phyloP scores from a whole-genome alignment of 2,888 invertebrate species.

The Anthophora plumipes region DNA sequence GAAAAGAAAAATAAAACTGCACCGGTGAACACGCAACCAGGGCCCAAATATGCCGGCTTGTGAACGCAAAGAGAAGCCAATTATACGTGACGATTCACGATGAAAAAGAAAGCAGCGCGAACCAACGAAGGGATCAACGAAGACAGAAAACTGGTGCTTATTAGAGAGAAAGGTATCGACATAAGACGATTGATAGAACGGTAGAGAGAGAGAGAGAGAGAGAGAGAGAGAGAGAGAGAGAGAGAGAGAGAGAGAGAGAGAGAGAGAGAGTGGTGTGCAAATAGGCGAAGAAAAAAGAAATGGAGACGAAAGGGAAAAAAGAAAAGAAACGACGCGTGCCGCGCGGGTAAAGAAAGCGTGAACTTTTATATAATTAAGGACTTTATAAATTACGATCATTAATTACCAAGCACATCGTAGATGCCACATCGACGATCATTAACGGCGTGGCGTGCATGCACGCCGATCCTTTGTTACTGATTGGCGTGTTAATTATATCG shows the following conservation, averaged over 20 bases:
- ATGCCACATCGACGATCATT: constrained; percentile 56
- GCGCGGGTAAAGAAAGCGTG: constrained; percentile 74
- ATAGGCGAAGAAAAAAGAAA: not conserved
- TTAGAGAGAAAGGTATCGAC: constrained; percentile 21
- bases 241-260: not conserved
- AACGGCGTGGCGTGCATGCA: constrained; percentile 55
- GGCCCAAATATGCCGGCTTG: constrained; percentile 57
- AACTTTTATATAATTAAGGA: constrained; percentile 76
- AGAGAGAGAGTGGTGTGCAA: not conserved
- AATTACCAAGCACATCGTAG: constrained; percentile 58
- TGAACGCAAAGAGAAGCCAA: constrained; percentile 52
- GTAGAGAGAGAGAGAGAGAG: not conserved
- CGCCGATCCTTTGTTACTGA: constrained; percentile 68
- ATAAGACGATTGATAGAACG: not conserved
- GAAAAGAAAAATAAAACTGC: no score
- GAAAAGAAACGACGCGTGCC: constrained; percentile 62
- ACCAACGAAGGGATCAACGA: not conserved
- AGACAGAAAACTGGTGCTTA: constrained; percentile 11
- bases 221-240: not conserved
- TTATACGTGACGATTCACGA: constrained; percentile 55
- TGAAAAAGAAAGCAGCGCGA: constrained; percentile 52
- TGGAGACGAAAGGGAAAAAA: not conserved
- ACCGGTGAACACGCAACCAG: constrained; percentile 48
- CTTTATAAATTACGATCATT: constrained; percentile 73
- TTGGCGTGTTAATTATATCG: constrained; percentile 70